Evolutionary conservation across 1,140 invertebrate genomes (phyloP), one percentile per base, ranked within the genome.

Genomic region (Megalonaias nervosa): DNA sequence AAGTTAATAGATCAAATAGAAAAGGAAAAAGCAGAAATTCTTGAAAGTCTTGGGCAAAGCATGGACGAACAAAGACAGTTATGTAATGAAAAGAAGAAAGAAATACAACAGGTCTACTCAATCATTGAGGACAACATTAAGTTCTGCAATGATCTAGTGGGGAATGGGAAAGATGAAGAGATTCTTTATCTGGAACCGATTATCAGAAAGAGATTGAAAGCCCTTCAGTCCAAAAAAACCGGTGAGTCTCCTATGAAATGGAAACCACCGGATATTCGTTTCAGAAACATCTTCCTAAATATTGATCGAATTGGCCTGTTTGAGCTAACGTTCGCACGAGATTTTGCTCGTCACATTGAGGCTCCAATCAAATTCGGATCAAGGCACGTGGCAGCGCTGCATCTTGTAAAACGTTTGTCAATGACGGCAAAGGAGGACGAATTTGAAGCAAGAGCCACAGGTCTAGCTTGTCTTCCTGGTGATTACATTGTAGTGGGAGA

Each of bases 11-110:
- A 78, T 59, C 76, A 78, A 64, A 78, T 78, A 9, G 76, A 78
- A 74, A 72, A 67, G 23, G 76, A 78, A 56, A 78, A 74, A 38
- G 56, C 66, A 23, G 76, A 78, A 55, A 78, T 78, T 26, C 58
- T 78, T 17, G 67, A 74, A 58, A 21, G 15, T 64, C 64, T 78
- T 38, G 74, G 74, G 57, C 26, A 38, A 59, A 74, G 65, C 15
- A 78, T 78, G 76, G 71, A 78, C n/a, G 70, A 73, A 67, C 76
- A 78, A 61, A 66, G 76, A 59, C 66, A 74, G 60, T 71, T 71
- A 15, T 78, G 76, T 64, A 17, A 55, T 15, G 71, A 26, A 13
- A 58, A 71, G 21, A 78, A 78, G 58, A 55, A 72, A 59, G 64
- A 72, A 23, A 78, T 78, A 4, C 67, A 71, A 14, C 57, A 57